Evolutionary conservation across 2,888 invertebrate genomes (phyloP).

Genomic region (Lasius fuliginosus): DNA sequence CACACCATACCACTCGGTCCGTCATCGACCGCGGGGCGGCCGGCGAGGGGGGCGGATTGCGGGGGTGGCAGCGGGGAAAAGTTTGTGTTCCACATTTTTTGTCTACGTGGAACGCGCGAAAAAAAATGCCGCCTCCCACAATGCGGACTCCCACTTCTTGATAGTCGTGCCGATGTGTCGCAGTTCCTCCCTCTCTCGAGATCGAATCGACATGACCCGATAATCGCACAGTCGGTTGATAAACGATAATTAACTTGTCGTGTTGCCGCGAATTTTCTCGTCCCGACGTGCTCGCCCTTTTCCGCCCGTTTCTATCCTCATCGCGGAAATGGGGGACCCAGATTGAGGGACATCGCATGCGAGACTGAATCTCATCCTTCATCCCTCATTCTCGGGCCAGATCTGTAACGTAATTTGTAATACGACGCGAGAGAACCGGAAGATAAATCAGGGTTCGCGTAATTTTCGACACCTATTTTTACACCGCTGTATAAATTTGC

Average conservation of each 20-base stretch:
- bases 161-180: neutral
- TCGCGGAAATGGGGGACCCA: neutral
- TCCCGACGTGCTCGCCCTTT: neutral
- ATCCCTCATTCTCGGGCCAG: slow-evolving; percentile 15
- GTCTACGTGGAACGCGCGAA: slow-evolving; percentile 53
- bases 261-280: slow-evolving; percentile 30
- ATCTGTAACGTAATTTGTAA: slow-evolving; percentile 15
- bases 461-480: slow-evolving; percentile 14
- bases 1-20: slow-evolving; percentile 52
- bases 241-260: slow-evolving; percentile 39
- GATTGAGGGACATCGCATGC: neutral
- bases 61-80: slow-evolving; percentile 54
- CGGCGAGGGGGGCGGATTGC: slow-evolving; percentile 30
- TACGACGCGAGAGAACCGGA: neutral
- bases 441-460: slow-evolving; percentile 32
- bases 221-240: neutral
- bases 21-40: slow-evolving; percentile 64
- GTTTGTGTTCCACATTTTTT: slow-evolving; percentile 70
- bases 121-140: slow-evolving; percentile 50
- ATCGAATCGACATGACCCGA: slow-evolving; percentile 45
- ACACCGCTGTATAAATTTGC: neutral
- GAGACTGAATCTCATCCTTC: neutral
- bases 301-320: neutral
- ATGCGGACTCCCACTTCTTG: slow-evolving; percentile 2
- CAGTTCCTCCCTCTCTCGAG: slow-evolving; percentile 14